Evolutionary conservation across 2,797 vertebrate species (phyloP), one percentile per base, ranked within the genome.

Genomic region (Coregonus sp.): DNA sequence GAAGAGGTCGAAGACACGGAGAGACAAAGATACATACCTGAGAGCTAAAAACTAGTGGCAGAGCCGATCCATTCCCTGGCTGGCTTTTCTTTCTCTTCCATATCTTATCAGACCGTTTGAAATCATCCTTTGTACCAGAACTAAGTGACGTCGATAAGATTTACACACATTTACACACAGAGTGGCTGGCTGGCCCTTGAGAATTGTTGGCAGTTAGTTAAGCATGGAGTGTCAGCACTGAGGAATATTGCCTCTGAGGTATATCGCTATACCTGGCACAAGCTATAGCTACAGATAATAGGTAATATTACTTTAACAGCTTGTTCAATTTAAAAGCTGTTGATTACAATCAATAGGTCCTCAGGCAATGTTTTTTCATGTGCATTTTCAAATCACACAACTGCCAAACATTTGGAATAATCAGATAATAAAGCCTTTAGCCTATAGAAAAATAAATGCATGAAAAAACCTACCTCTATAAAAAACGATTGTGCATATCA

Each of bases 1-100:
- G 75, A 35, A 76, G 73, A 31, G 71, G 75, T 50, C 68, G 75
- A 51, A 59, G 59, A 72, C 65, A 50, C 18, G 18, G 29, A 68
- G 65, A 29, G 11, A 31, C 33, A 76, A 35, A 70, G 40, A 70
- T 35, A 51, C 69, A 47, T 47, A 70, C 69, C 40, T 51, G 40
- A 70, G 18, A 25, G 47, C 70, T 52, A 15, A 47, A 31, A 40
- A 31, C 50, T 29, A 68, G 12, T 12, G 2, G 20, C 20, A 25
- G 20, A n/a, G 52, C 50, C 25, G 9, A 52, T 72, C 50, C 25
- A 52, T 47, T 37, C 50, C 14, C 25, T 35, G 20, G 29, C 4
- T 6, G 33, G 5, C 29, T 75, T 66, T 40, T 18, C 69, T 40
- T 76, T 66, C 70, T 71, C 47, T 47, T 71, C 70, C 70, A 20